phyloP scores from a whole-genome alignment of 2,113 vertebrate genomes.

The Pithys albifrons region DNA sequence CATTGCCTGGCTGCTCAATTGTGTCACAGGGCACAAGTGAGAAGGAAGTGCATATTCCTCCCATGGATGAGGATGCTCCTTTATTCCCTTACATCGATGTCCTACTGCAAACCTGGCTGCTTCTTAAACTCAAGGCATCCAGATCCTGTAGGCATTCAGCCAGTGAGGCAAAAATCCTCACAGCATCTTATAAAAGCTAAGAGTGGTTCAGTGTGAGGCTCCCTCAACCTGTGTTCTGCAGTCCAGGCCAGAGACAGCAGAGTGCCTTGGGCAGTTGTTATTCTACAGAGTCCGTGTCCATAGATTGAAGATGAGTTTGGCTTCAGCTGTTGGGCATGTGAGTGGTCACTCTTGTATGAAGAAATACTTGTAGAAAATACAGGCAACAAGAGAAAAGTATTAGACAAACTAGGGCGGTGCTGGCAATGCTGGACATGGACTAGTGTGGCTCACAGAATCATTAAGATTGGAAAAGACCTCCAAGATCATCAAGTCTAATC shows the following conservation, averaged over 20 bases:
- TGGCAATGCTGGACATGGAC: background rate
- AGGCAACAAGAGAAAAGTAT: background rate
- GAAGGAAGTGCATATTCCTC: background rate
- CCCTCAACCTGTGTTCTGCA: background rate
- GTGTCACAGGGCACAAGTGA: background rate
- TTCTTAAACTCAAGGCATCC: background rate
- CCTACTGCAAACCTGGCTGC: background rate
- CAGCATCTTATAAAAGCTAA: background rate
- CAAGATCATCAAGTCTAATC: background rate
- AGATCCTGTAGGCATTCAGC: background rate
- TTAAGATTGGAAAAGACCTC: background rate
- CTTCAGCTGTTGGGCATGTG: background rate
- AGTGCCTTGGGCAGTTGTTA: background rate
- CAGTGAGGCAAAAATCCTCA: background rate
- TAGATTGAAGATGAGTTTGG: background rate
- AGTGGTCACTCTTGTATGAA: accelerated
- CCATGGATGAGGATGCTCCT: background rate
- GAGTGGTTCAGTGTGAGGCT: background rate
- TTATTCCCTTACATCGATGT: background rate
- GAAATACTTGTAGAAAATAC: background rate
- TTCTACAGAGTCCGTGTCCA: background rate
- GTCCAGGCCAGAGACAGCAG: background rate
- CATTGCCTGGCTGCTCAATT: background rate
- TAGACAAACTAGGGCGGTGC: accelerated
- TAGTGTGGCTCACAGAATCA: background rate